Base-by-base conservation (phyloP, 2,888 invertebrate species). In the Phymatocera aterrima region DNA sequence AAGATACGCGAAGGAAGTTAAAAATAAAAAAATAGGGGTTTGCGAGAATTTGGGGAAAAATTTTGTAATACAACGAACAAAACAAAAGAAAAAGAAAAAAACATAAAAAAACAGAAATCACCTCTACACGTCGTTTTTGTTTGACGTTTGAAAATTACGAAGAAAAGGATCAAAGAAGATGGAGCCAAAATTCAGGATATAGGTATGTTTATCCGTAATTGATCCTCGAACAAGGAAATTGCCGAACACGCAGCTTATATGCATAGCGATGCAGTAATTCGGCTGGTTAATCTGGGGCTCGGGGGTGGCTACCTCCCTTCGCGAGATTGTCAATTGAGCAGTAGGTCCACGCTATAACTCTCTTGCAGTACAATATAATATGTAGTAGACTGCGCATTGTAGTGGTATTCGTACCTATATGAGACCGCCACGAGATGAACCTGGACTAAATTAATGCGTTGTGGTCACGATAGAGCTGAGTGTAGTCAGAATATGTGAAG, bases 401-500 rank as follows among this genome's bases (percentile, higher is more conserved):
- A n/a, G n/a, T n/a, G n/a, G n/a, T n/a, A n/a, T n/a, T n/a, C n/a
- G n/a, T n/a, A n/a, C n/a, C n/a, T n/a, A n/a, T n/a, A n/a, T n/a
- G n/a, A n/a, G n/a, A n/a, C n/a, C n/a, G 57, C 24, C 24, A 21
- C 28, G 57, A 57, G 24, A 64, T 64, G 34, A 64, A 37, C 64
- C 34, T 34, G 10, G 37, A 37, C 37, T 21, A 21, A 34, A 64
- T 64, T 21, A 12, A 64, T 64, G 64, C 64, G 57, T 57, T 57
- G 57, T 28, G 57, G 57, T 57, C 28, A 57, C 28, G 57, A 57
- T 57, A n/a, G n/a, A n/a, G n/a, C n/a, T n/a, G n/a, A n/a, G 57
- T 40, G 34, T 10, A 64, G 34, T 6, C n/a, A n/a, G n/a, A 8
- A n/a, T 3, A 21, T 18, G 18, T 15, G 2, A 18, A 8, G 21